phyloP scores from a whole-genome alignment of 1,140 invertebrate species.

The Acromyrmex echinatior region DNA sequence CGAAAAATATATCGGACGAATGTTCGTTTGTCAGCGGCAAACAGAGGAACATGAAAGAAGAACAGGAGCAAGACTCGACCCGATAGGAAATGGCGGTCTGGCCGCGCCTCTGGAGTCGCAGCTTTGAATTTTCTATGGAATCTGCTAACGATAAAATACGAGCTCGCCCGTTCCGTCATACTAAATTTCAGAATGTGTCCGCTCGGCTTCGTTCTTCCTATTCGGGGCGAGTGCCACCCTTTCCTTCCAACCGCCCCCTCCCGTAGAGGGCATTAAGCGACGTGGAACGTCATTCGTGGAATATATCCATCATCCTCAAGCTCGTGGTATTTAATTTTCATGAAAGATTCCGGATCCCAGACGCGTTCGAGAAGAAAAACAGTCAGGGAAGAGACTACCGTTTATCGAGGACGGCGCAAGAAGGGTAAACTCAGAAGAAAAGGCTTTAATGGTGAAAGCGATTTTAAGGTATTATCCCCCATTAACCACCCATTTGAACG shows the following conservation, averaged over 20 bases:
- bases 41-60: conserved; percentile 10
- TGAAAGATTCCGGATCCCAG: conserved; percentile 40
- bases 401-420: conserved; percentile 38
- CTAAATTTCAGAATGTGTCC: conserved; percentile 65
- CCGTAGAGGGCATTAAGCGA: background rate
- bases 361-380: conserved; percentile 39
- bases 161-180: conserved; percentile 34
- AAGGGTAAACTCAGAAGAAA: conserved; percentile 32
- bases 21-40: conserved; percentile 15
- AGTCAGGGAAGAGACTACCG: conserved; percentile 15
- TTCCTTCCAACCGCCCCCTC: background rate
- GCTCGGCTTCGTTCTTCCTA: conserved; percentile 27
- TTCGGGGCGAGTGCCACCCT: conserved; percentile 33
- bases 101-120: conserved; percentile 41
- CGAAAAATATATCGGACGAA: conserved; percentile 46
- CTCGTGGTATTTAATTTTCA: conserved; percentile 63
- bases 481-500: background rate
- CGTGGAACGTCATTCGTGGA: conserved; percentile 34
- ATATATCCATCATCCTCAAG: conserved; percentile 48
- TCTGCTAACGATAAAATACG: conserved; percentile 69
- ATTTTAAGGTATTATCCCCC: conserved; percentile 22
- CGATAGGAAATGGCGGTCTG: conserved; percentile 48
- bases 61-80: background rate
- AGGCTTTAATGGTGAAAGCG: conserved; percentile 1
- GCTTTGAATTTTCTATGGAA: conserved; percentile 64